These are phyloP conservation scores for Drosophila picticornis DNA, from an alignment of 2,888 invertebrate genomes.

Conservation along the genomic window DNA sequence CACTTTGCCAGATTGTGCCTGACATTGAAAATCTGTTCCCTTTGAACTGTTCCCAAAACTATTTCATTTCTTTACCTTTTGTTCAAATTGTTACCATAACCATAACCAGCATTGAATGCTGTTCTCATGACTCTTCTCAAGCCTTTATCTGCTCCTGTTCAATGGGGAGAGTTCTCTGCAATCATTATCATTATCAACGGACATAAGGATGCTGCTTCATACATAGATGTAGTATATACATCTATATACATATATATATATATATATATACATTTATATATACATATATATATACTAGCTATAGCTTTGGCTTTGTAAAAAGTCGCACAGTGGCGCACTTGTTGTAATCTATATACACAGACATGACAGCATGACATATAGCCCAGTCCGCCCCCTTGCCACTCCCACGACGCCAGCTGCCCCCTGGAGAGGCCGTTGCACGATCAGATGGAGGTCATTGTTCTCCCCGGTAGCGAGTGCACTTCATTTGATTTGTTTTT, in stretches of 20 bases:
- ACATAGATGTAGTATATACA: constrained; percentile 4
- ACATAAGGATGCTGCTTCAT: constrained; percentile 13
- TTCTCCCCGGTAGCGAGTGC: constrained; percentile 29
- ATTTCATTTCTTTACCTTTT: not conserved
- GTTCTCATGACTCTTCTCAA: not conserved
- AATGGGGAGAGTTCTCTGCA: constrained; percentile 5
- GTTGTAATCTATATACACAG: constrained; percentile 48
- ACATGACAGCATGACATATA: constrained; percentile 18
- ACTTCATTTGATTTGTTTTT: constrained; percentile 18
- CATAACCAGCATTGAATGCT: not conserved
- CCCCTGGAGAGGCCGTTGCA: constrained; percentile 35
- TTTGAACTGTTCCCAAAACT: not conserved
- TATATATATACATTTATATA: not conserved
- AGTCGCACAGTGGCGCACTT: constrained; percentile 23
- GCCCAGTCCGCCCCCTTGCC: constrained; percentile 16
- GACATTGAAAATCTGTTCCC: not conserved
- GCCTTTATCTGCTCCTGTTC: not conserved
- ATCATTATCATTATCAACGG: constrained; percentile 22
- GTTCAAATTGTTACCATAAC: not conserved
- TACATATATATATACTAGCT: not conserved
- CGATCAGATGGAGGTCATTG: constrained; percentile 65
- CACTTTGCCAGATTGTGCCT: not conserved
- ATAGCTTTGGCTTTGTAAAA: constrained; percentile 13
- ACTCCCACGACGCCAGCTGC: constrained; percentile 20
- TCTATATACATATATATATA: not conserved